A percentile compares a stretch with the other conserved stretches of the same genome.
phyloP scores from a whole-genome alignment of 2,797 vertebrate species.

The Neopelma chrysocephalum region DNA sequence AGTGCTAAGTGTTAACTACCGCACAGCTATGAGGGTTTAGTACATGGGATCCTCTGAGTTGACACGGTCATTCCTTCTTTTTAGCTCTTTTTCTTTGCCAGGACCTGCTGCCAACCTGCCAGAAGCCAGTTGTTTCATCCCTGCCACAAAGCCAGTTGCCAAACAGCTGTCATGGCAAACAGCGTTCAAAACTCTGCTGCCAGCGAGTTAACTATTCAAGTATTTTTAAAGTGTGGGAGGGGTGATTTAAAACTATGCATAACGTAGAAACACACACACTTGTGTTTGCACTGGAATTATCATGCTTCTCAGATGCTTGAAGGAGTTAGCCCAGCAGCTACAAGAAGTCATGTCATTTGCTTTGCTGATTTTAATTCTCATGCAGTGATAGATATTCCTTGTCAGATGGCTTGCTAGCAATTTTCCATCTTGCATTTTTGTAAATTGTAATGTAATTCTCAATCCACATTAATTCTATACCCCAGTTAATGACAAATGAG shows the following conservation, averaged over 20 bases:
- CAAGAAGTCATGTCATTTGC: conserved; percentile 19
- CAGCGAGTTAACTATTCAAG: background rate
- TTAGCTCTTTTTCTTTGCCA: background rate
- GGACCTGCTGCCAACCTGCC: conserved; percentile 19
- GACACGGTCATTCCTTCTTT: background rate
- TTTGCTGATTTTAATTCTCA: conserved; percentile 34
- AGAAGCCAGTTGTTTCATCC: background rate
- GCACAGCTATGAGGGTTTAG: background rate
- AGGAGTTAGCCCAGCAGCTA: background rate
- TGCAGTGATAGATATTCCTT: background rate
- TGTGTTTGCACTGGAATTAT: background rate
- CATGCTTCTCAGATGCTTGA: background rate
- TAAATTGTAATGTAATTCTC: conserved; percentile 39
- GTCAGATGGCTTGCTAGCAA: conserved; percentile 24
- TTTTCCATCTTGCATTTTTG: background rate
- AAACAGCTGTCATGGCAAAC: conserved; percentile 37
- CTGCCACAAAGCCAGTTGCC: background rate
- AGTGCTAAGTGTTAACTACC: background rate
- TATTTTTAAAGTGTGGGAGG: conserved; percentile 15
- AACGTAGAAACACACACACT: background rate
- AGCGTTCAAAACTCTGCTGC: background rate
- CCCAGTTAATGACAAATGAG: conserved; percentile 48
- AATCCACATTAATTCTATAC: conserved; percentile 6
- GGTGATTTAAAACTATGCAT: background rate
- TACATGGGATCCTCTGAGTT: background rate